Conservation (phyloP, 2,888 invertebrate species). For the Drosophila formosana region DNA sequence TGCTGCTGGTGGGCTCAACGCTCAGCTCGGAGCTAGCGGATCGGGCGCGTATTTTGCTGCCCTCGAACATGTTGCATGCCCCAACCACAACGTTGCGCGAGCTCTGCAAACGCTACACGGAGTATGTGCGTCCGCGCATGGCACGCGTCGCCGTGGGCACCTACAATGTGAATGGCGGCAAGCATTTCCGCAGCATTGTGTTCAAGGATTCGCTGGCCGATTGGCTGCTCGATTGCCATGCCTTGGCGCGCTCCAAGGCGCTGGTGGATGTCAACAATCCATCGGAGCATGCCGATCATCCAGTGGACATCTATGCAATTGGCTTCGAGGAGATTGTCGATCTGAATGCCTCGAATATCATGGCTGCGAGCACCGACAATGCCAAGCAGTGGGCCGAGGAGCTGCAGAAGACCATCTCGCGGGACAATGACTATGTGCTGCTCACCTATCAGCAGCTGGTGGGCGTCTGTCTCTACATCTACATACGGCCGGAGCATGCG, state of each 20-base stretch:
- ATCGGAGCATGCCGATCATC: slow-evolving; percentile 82
- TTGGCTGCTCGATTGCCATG: slow-evolving; percentile 95
- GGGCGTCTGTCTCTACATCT: slow-evolving; percentile 98
- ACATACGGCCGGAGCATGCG: slow-evolving; percentile 94
- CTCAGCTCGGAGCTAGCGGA: slow-evolving; percentile 96
- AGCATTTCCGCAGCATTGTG: slow-evolving; percentile 98
- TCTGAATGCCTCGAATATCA: slow-evolving; percentile 98
- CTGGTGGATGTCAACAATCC: slow-evolving; percentile 86
- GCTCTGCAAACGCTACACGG: slow-evolving; percentile 93
- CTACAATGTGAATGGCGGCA: slow-evolving; percentile 99
- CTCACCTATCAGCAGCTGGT: slow-evolving; percentile 98
- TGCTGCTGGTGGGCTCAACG: slow-evolving; percentile 95
- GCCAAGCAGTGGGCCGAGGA: slow-evolving; percentile 97
- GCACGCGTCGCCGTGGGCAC: slow-evolving; percentile 96
- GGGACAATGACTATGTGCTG: slow-evolving; percentile 94
- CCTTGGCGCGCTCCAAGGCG: slow-evolving; percentile 86
- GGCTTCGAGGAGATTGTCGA: slow-evolving; percentile 99
- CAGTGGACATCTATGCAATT: slow-evolving; percentile 97
- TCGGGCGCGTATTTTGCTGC: slow-evolving; percentile 94
- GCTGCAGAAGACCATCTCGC: slow-evolving; percentile 94
- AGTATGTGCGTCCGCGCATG: slow-evolving; percentile 88
- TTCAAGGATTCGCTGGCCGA: slow-evolving; percentile 95
- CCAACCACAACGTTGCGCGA: slow-evolving; percentile 93
- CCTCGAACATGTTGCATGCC: slow-evolving; percentile 94
- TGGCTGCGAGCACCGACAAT: slow-evolving; percentile 96